Percentiles rank a stretch among this genome's conserved stretches.
Evolutionary conservation across 2,888 invertebrate species (phyloP).

Genomic region (Chrysolina haemoptera): DNA sequence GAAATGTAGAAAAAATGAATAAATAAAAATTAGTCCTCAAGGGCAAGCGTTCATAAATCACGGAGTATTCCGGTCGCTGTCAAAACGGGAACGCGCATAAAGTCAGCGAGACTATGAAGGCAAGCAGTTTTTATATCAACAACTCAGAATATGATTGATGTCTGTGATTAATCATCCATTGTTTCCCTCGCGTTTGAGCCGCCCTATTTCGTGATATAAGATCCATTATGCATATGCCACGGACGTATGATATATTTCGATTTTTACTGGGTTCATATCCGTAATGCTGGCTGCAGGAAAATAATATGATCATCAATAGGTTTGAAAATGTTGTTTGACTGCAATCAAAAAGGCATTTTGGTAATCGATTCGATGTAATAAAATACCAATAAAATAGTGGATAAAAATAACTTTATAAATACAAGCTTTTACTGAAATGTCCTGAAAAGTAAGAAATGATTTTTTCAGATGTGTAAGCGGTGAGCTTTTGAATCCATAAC

Average conservation of each 20-base stretch:
- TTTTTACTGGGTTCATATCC: not conserved
- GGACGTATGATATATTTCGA: not conserved
- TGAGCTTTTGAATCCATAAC: too few species aligned
- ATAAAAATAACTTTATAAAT: too few species aligned
- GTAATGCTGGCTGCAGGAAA: not conserved
- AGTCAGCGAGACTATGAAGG: conserved; percentile 38
- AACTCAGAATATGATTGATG: conserved; percentile 69
- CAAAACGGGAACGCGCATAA: conserved; percentile 38
- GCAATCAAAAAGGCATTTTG: too few species aligned
- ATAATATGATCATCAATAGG: not conserved
- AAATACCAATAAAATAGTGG: too few species aligned
- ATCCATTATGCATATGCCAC: conserved; percentile 18
- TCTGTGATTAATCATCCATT: conserved; percentile 68
- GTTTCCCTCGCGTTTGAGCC: conserved; percentile 39
- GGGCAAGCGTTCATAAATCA: conserved; percentile 41
- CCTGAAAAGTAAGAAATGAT: too few species aligned
- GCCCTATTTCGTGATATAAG: conserved; percentile 25
- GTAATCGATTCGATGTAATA: too few species aligned
- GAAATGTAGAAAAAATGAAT: too few species aligned
- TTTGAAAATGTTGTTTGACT: too few species aligned
- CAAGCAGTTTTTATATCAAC: conserved; percentile 44
- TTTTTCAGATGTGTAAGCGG: too few species aligned
- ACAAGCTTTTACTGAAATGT: too few species aligned
- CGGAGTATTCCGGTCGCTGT: conserved; percentile 33
- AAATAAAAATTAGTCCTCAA: not conserved